Conservation (phyloP, 2,113 vertebrate genomes). For the Xenopus borealis region DNA sequence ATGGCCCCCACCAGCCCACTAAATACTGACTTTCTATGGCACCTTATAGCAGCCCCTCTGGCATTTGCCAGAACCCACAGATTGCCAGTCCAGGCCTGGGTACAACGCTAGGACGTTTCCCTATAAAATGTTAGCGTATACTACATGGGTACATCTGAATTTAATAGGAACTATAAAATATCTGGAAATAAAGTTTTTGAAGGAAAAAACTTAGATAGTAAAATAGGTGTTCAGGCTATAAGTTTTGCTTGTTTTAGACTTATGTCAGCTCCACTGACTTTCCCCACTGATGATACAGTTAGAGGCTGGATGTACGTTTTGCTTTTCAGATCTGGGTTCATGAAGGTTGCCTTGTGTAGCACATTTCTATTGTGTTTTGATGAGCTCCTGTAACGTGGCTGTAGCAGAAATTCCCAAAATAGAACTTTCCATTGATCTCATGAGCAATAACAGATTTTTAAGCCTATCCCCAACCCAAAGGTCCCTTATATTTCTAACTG, state of each 20-base stretch:
- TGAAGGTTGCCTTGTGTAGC: background rate
- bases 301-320: conserved; percentile 1
- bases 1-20: too few relatives aligned
- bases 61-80: too few relatives aligned
- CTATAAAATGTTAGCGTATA: too few relatives aligned
- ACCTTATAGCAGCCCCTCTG: too few relatives aligned
- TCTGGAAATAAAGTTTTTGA: too few relatives aligned
- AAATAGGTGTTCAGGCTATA: background rate
- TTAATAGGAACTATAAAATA: too few relatives aligned
- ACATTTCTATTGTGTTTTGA: conserved; percentile 11
- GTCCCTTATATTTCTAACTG: conserved; percentile 14
- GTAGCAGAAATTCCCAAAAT: conserved; percentile 7
- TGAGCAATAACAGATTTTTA: conserved; percentile 17
- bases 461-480: background rate
- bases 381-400: background rate
- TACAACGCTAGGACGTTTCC: too few relatives aligned
- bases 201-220: background rate
- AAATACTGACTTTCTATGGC: too few relatives aligned
- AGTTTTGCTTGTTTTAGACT: background rate
- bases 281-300: background rate
- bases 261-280: background rate
- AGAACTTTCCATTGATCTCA: background rate
- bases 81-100: too few relatives aligned
- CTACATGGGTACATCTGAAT: too few relatives aligned
- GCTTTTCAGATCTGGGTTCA: conserved; percentile 11